These are phyloP conservation scores for Araneus ventricosus DNA, from an alignment of 1,140 invertebrate genomes.

Conservation along the genomic window DNA sequence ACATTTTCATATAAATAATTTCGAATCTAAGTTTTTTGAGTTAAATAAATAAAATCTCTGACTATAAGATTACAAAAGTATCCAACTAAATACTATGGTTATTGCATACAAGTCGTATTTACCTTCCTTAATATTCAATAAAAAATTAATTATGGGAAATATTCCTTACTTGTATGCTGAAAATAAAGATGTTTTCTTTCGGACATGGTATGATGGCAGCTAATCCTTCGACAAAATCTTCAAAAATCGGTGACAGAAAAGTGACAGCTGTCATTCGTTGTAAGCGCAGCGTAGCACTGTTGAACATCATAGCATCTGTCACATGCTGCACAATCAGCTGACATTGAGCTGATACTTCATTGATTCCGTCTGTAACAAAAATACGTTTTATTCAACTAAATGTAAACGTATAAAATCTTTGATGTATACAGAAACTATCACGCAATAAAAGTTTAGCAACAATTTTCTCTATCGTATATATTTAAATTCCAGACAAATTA, in stretches of 20 bases:
- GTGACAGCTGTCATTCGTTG: constrained; percentile 95
- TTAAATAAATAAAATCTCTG: too few species aligned
- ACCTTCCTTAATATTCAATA: too few species aligned
- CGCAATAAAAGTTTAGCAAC: too few species aligned
- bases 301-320: constrained; percentile 95
- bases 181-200: constrained; percentile 94
- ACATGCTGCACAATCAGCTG: constrained; percentile 92
- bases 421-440: too few species aligned
- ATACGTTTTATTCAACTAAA: not conserved
- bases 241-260: constrained; percentile 93
- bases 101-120: too few species aligned
- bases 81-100: too few species aligned
- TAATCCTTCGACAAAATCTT: constrained; percentile 94
- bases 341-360: constrained; percentile 80
- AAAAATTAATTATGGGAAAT: too few species aligned
- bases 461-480: too few species aligned
- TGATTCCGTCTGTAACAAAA: constrained; percentile 81
- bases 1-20: too few species aligned
- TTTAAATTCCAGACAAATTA: too few species aligned
- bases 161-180: constrained; percentile 89
- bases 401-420: not conserved
- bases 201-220: constrained; percentile 95
- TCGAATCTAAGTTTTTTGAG: too few species aligned
- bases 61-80: too few species aligned
- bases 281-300: constrained; percentile 95